These are phyloP conservation scores for Triops cancriformis DNA, from an alignment of 1,140 invertebrate genomes.

Conservation along the genomic window DNA sequence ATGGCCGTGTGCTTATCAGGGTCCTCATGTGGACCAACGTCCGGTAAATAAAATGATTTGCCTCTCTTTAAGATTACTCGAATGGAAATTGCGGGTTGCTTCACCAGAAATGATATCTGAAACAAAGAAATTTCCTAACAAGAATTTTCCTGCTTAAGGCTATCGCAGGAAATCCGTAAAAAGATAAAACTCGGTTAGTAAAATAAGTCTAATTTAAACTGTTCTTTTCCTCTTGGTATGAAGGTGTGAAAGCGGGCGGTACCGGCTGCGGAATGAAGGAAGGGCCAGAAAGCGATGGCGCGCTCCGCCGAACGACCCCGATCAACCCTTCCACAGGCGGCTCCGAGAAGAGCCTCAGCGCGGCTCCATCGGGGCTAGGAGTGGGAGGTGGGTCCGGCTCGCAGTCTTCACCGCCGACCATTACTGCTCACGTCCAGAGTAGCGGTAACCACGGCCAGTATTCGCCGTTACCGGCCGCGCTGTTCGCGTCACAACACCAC, in stretches of 20 bases:
- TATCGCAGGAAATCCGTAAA: too few relatives aligned
- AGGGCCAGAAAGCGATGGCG: constrained; percentile 19
- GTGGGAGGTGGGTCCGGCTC: background rate
- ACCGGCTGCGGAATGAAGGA: constrained; percentile 18
- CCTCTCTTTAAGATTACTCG: too few relatives aligned
- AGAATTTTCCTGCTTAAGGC: too few relatives aligned
- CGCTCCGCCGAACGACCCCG: constrained; percentile 15
- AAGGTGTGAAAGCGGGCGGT: constrained; percentile 3
- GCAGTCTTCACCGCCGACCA: background rate
- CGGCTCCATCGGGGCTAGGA: background rate
- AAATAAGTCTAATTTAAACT: background rate
- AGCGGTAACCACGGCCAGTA: background rate
- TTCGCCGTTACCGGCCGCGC: background rate
- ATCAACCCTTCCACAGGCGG: constrained; percentile 16
- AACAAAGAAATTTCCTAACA: too few relatives aligned
- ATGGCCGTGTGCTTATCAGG: constrained; percentile 2
- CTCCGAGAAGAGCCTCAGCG: constrained; percentile 15
- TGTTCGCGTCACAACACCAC: constrained; percentile 16
- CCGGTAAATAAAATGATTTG: background rate
- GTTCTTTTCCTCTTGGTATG: background rate
- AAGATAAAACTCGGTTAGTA: background rate
- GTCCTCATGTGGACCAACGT: background rate
- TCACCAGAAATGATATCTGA: too few relatives aligned
- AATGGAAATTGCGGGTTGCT: too few relatives aligned
- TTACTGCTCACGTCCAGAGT: background rate